These are phyloP conservation scores for Platycnemis pennipes DNA, from an alignment of 2,888 invertebrate species.

Conservation along the genomic window DNA sequence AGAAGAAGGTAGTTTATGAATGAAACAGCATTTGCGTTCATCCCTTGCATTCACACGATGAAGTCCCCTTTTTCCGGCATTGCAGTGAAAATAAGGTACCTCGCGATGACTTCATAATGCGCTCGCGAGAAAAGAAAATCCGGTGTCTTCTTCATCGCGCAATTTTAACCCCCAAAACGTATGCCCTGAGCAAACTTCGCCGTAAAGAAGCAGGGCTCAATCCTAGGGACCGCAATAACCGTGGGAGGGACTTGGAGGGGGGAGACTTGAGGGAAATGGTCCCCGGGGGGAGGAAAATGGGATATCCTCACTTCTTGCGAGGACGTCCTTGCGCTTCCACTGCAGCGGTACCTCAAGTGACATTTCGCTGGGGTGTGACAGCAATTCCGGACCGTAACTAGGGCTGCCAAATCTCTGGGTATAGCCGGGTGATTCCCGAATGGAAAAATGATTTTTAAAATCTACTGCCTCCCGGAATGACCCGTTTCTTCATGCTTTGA, in stretches of 20 bases:
- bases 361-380: background rate
- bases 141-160: background rate
- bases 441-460: too few relatives aligned
- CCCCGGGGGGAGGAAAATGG: background rate
- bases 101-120: background rate
- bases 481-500: too few relatives aligned
- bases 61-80: too few relatives aligned
- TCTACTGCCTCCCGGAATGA: too few relatives aligned
- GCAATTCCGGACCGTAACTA: too few relatives aligned
- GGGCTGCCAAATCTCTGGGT: too few relatives aligned
- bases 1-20: too few relatives aligned
- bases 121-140: background rate
- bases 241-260: too few relatives aligned
- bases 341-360: background rate
- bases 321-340: background rate
- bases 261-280: background rate
- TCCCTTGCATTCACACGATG: too few relatives aligned
- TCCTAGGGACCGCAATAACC: background rate
- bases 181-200: background rate
- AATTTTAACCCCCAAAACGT: background rate
- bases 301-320: background rate
- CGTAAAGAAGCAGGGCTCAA: background rate
- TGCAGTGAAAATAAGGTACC: background rate
- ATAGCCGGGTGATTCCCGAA: too few relatives aligned
- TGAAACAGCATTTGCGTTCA: too few relatives aligned